phyloP scores from a whole-genome alignment of 2,888 invertebrate species.

The Blera fallax region DNA sequence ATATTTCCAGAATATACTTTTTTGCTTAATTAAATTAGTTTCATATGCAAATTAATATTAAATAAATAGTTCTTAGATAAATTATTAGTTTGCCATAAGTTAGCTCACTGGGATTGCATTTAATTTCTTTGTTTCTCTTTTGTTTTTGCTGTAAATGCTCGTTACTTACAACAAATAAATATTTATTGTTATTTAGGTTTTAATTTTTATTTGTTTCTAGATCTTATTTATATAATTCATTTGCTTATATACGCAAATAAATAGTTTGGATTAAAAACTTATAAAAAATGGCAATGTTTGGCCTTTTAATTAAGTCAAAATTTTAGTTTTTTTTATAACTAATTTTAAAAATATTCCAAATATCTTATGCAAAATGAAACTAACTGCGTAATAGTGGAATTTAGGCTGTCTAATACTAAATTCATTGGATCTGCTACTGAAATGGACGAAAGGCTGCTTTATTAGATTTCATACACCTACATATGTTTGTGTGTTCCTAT shows the following conservation, averaged over 20 bases:
- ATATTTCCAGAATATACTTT: constrained; percentile 10
- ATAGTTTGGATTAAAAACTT: neutral
- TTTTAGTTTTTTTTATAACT: neutral
- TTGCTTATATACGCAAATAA: neutral
- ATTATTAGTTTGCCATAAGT: neutral
- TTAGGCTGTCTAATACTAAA: neutral
- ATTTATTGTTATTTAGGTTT: neutral
- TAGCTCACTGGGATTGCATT: neutral
- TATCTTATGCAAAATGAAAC: neutral
- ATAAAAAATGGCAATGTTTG: constrained; percentile 12
- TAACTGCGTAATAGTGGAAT: neutral
- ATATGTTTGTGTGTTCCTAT: too few species aligned
- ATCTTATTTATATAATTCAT: neutral
- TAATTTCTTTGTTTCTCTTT: neutral
- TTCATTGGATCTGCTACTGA: too few species aligned
- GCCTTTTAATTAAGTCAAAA: neutral
- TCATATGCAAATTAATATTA: neutral
- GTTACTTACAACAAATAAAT: neutral
- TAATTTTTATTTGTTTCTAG: neutral
- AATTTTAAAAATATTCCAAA: neutral
- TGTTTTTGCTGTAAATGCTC: constrained; percentile 43
- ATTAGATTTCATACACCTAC: too few species aligned
- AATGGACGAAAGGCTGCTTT: too few species aligned
- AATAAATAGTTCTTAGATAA: neutral
- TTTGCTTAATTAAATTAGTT: constrained; percentile 20